Conservation (phyloP, 2,113 vertebrate genomes). For the Rutilus rutilus region DNA sequence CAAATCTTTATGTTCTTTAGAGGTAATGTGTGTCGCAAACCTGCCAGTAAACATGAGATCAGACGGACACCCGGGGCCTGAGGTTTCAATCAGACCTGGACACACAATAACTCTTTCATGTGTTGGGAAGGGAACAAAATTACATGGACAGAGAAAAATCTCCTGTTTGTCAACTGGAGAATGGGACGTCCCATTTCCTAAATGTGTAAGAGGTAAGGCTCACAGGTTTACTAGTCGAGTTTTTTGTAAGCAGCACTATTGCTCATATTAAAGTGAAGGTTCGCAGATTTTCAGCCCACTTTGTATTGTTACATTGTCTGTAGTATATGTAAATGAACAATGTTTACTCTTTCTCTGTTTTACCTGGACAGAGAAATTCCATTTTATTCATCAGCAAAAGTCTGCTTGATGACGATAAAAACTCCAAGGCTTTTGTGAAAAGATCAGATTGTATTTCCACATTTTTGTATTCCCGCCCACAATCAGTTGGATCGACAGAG, state of each 20-base stretch:
- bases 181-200: not conserved
- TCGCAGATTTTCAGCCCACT: not conserved
- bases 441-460: too few relatives aligned
- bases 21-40: not conserved
- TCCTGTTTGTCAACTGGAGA: not conserved
- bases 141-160: too few relatives aligned
- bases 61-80: not conserved
- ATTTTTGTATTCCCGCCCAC: too few relatives aligned
- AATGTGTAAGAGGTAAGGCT: not conserved
- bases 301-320: too few relatives aligned
- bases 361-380: too few relatives aligned
- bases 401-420: too few relatives aligned
- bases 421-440: too few relatives aligned
- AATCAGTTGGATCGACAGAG: too few relatives aligned
- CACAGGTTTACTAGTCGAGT: too few relatives aligned
- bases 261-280: not conserved
- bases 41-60: not conserved
- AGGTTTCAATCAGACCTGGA: not conserved
- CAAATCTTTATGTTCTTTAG: not conserved
- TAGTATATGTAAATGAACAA: too few relatives aligned
- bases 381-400: too few relatives aligned
- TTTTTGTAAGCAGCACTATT: not conserved
- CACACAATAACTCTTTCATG: slow-evolving; percentile 25
- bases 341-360: too few relatives aligned
- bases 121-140: not conserved